These are phyloP conservation scores for Erpornis zantholeuca DNA, from an alignment of 2,113 vertebrate genomes.

Conservation along the genomic window DNA sequence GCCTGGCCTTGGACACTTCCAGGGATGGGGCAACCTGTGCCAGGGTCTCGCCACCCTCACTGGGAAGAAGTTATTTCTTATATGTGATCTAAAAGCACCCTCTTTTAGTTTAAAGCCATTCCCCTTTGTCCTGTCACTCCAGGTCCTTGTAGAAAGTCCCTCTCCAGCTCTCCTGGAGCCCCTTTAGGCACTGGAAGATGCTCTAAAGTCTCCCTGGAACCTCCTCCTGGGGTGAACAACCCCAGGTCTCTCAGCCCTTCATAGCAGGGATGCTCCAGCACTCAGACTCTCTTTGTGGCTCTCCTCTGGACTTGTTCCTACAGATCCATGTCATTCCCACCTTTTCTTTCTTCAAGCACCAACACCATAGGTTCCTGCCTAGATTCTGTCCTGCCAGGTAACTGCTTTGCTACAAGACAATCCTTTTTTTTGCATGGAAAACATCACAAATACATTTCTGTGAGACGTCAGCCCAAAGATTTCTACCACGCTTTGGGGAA, in stretches of 20 bases:
- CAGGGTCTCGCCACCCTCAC: rapidly evolving
- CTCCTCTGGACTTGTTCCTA: not conserved
- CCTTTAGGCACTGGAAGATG: not conserved
- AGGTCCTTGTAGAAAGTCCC: too few species aligned
- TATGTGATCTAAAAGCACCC: not conserved
- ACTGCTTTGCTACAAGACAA: not conserved
- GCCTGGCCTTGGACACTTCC: not conserved
- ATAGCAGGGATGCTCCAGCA: not conserved
- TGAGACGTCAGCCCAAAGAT: not conserved
- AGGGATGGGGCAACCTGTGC: not conserved
- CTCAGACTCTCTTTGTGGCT: not conserved
- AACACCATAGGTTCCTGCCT: not conserved
- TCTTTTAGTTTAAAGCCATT: not conserved
- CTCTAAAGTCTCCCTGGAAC: not conserved
- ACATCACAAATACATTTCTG: not conserved
- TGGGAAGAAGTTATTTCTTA: not conserved
- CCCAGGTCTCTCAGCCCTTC: not conserved
- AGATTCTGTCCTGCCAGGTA: not conserved
- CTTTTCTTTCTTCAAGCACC: not conserved
- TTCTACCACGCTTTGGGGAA: not conserved
- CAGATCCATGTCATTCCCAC: not conserved
- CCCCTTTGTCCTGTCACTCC: not conserved
- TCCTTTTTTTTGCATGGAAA: not conserved
- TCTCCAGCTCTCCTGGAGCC: not conserved
- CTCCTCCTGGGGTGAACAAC: not conserved